phyloP scores from a whole-genome alignment of 2,797 vertebrate species.

The Rallus crepitans region DNA sequence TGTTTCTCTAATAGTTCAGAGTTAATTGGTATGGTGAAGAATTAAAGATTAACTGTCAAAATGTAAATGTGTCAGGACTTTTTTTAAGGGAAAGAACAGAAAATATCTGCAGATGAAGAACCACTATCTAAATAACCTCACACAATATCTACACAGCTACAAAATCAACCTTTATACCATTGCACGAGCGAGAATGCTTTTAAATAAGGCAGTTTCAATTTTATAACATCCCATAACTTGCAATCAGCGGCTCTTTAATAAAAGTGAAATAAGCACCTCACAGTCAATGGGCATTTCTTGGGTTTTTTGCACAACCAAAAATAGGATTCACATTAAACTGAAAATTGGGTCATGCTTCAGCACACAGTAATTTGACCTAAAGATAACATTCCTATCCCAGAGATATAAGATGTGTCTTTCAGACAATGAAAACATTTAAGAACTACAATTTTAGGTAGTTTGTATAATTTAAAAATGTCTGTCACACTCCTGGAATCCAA shows the following conservation, averaged over 20 bases:
- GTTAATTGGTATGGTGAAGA: conserved; percentile 46
- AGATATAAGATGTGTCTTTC: conserved; percentile 59
- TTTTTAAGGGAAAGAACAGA: background rate
- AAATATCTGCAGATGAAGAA: conserved; percentile 44
- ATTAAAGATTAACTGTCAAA: conserved; percentile 68
- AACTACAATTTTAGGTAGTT: conserved; percentile 44
- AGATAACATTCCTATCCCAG: conserved; percentile 61
- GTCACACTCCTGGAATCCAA: conserved; percentile 9
- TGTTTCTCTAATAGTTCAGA: conserved; percentile 53
- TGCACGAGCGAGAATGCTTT: conserved; percentile 29
- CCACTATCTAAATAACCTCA: conserved; percentile 32
- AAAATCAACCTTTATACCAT: conserved; percentile 26
- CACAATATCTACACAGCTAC: background rate
- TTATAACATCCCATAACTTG: conserved; percentile 54
- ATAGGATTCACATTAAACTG: conserved; percentile 61
- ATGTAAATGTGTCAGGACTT: conserved; percentile 16
- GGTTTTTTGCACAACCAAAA: conserved; percentile 30
- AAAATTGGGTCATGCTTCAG: conserved; percentile 68
- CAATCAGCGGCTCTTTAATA: conserved; percentile 69
- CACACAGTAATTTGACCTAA: conserved; percentile 74
- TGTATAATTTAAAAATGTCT: conserved; percentile 60
- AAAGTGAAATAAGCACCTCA: conserved; percentile 67
- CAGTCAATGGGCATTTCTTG: conserved; percentile 34
- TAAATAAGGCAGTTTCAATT: conserved; percentile 65
- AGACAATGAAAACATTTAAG: conserved; percentile 71